Base-by-base conservation (phyloP, 2,797 vertebrate genomes). In the Dromococcyx pavoninus region DNA sequence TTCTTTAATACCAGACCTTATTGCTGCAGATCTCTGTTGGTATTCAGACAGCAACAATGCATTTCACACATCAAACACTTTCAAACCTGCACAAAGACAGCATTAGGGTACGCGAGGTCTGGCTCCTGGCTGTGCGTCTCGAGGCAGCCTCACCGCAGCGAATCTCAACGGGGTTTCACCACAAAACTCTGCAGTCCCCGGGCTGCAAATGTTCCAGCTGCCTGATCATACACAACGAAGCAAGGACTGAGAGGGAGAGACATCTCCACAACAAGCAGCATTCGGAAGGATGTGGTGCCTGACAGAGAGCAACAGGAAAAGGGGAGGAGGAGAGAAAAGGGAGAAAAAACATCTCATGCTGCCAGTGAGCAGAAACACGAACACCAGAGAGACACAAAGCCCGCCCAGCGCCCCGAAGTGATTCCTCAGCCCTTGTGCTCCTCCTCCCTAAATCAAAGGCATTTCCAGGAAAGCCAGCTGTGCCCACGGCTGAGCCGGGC, bases 231-330 rank as follows among this genome's bases (percentile, higher is more conserved):
- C 5, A 2, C 76, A 83, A 78, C 53, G 92, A 75, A 65, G 82
- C 24, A 71, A 84, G 72, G 79, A 85, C 21, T 1, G 43, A 74
- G 89, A 61, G 57, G 58, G 51, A 79, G 33, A 77, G 77, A 84
- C 66, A 56, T 43, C 62, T 84, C 48, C 2, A 13, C 27, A 80
- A 94, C 77, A 91, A 91, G 90, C 83, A 46, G 73, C 56, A 14
- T 22, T 22, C 86, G 91, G 88, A 96, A 96, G 88, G 94, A 96
- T 88, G 85, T 85, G 83, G 93, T 54, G 48, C 70, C 79, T 4
- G 1, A 88, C 83, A 39, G 60, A 93, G 53, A 84, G 86, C 85
- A 91, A 96, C 79, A 94, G 94, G 94, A 94, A 91, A 91, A 91
- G 67, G 80, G 82, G 70, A 93, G 84, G 95, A 91, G 69, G 70